Conservation (phyloP, 2,113 vertebrate genomes). For the Isurus oxyrinchus region DNA sequence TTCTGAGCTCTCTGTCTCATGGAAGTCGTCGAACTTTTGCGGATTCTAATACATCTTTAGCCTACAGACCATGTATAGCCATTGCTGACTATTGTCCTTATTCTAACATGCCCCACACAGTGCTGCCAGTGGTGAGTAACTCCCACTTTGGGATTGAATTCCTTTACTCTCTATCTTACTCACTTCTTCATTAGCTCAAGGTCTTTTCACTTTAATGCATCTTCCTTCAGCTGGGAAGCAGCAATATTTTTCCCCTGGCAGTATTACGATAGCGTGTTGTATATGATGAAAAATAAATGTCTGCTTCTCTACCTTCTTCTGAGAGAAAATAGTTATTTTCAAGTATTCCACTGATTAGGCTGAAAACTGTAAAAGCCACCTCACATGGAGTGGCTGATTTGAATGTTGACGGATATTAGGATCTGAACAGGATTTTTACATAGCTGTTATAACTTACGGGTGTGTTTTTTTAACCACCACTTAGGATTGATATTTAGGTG, state of each 20-base stretch:
- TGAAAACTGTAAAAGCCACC: neutral
- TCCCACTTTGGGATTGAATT: neutral
- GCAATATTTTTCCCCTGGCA: neutral
- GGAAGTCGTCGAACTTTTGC: neutral
- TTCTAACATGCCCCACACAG: constrained; percentile 39
- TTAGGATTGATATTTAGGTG: neutral
- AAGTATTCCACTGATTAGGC: neutral
- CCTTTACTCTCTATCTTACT: constrained; percentile 32
- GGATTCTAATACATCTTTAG: constrained; percentile 41
- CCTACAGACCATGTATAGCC: constrained; percentile 43
- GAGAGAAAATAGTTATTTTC: neutral
- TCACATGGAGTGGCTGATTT: neutral
- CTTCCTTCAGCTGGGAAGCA: neutral
- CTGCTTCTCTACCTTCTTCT: neutral
- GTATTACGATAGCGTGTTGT: neutral
- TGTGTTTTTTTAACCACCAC: neutral
- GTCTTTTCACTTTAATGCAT: constrained; percentile 37
- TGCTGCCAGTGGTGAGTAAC: constrained; percentile 48
- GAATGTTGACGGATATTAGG: neutral
- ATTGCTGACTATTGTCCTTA: constrained; percentile 42
- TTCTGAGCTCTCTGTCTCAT: neutral
- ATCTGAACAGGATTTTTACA: neutral
- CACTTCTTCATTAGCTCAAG: constrained; percentile 42
- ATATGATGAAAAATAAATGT: neutral
- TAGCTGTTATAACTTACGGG: neutral